Percentiles rank a stretch among this genome's conserved stretches.
Evolutionary conservation across 2,888 invertebrate species (phyloP).

Genomic region (Elegia similella): DNA sequence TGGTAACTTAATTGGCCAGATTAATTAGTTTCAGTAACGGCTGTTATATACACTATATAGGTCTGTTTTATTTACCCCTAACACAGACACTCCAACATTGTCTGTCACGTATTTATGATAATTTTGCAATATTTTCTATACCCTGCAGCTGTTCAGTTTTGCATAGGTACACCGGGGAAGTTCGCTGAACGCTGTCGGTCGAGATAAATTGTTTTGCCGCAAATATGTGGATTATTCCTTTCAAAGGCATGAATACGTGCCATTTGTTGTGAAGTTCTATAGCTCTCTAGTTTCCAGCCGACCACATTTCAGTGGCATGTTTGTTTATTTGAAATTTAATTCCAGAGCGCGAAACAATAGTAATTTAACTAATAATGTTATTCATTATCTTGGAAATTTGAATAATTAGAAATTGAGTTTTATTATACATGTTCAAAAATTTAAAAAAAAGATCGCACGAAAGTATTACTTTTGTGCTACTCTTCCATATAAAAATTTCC

Average conservation of each 20-base stretch:
- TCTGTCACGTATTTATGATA: too few species aligned
- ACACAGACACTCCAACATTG: too few species aligned
- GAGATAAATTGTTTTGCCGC: slow-evolving; percentile 12
- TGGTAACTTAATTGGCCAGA: too few species aligned
- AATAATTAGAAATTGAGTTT: not conserved
- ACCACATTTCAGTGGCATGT: not conserved
- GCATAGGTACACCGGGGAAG: not conserved
- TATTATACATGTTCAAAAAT: too few species aligned
- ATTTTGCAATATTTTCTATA: too few species aligned
- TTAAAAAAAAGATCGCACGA: too few species aligned
- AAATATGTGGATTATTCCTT: not conserved
- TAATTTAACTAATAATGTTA: not conserved
- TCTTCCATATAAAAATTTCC: too few species aligned
- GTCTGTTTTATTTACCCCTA: too few species aligned
- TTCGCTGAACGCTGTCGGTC: not conserved
- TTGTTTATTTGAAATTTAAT: not conserved
- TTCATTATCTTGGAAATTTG: not conserved
- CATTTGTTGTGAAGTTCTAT: not conserved
- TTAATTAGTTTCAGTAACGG: too few species aligned
- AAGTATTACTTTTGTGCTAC: too few species aligned
- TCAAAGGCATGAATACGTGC: not conserved
- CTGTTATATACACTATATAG: too few species aligned
- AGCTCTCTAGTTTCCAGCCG: not conserved
- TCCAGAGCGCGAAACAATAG: not conserved
- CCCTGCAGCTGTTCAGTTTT: not conserved